These are phyloP conservation scores for Aphaenogaster floridana DNA, from an alignment of 1,140 invertebrate species.

Conservation along the genomic window DNA sequence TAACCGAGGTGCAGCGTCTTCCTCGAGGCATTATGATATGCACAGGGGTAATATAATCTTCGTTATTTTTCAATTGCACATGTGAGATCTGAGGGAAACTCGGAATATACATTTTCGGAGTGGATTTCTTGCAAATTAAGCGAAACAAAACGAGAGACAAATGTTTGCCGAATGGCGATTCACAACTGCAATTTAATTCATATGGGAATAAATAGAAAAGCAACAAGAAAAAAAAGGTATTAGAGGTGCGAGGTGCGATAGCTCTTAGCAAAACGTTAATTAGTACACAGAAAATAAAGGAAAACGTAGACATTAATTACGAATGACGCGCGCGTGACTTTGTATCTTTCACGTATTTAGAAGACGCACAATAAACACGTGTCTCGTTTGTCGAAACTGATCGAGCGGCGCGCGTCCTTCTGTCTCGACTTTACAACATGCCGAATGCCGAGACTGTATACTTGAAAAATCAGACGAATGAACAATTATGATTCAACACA, in stretches of 20 bases:
- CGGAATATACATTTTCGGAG: slow-evolving; percentile 13
- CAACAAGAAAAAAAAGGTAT: slow-evolving; percentile 39
- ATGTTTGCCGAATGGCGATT: slow-evolving; percentile 1
- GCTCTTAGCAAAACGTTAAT: slow-evolving; percentile 49
- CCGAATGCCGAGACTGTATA: background rate
- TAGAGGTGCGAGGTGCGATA: slow-evolving; percentile 48
- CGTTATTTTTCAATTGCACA: slow-evolving; percentile 34
- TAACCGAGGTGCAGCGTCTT: background rate
- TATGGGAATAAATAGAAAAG: slow-evolving; percentile 47
- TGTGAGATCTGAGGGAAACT: background rate
- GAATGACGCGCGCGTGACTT: slow-evolving; percentile 8
- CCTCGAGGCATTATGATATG: slow-evolving; percentile 72
- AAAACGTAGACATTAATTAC: slow-evolving; percentile 49
- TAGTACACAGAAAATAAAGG: slow-evolving; percentile 55
- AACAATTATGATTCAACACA: slow-evolving; percentile 22
- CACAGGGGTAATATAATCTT: slow-evolving; percentile 46
- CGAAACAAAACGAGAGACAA: background rate
- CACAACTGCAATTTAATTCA: slow-evolving; percentile 44
- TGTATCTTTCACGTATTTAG: slow-evolving; percentile 24
- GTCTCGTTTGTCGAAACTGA: slow-evolving; percentile 5
- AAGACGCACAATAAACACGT: slow-evolving; percentile 15
- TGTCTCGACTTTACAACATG: background rate
- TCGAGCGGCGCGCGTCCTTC: slow-evolving; percentile 13
- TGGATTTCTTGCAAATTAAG: slow-evolving; percentile 41
- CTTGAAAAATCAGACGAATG: slow-evolving; percentile 18